phyloP scores from a whole-genome alignment of 2,888 invertebrate genomes.

The Pammene aurita region DNA sequence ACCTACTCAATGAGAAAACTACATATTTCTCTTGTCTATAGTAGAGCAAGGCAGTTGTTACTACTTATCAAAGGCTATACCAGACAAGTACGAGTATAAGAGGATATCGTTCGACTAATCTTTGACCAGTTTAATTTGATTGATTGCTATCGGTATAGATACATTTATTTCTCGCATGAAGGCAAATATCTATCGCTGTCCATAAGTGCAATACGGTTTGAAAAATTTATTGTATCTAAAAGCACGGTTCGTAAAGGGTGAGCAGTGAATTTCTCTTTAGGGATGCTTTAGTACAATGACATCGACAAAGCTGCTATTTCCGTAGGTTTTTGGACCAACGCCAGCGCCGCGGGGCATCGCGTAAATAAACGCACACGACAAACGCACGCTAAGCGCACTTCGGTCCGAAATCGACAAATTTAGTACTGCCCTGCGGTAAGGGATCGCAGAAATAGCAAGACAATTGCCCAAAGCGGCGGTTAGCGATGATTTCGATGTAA shows the following conservation, averaged over 20 bases:
- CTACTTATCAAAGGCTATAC: too few relatives aligned
- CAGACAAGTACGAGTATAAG: too few relatives aligned
- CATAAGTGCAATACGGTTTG: too few relatives aligned
- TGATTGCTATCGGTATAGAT: too few relatives aligned
- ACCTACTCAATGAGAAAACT: too few relatives aligned
- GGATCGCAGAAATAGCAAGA: slow-evolving; percentile 39
- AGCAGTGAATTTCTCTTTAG: slow-evolving; percentile 50
- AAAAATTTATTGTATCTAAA: too few relatives aligned
- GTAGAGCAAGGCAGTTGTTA: too few relatives aligned
- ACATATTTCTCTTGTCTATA: too few relatives aligned
- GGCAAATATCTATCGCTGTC: too few relatives aligned
- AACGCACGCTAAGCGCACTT: slow-evolving; percentile 62
- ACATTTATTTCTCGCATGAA: too few relatives aligned
- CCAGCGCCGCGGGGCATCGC: slow-evolving; percentile 70
- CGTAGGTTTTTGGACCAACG: slow-evolving; percentile 72
- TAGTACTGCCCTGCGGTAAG: slow-evolving; percentile 61
- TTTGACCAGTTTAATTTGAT: too few relatives aligned
- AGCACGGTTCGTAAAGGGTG: slow-evolving; percentile 21
- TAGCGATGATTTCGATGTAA: slow-evolving; percentile 18
- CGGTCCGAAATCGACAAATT: slow-evolving; percentile 64
- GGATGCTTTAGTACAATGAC: slow-evolving; percentile 79
- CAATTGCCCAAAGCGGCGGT: slow-evolving; percentile 5
- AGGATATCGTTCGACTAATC: too few relatives aligned
- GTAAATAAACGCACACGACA: slow-evolving; percentile 78
- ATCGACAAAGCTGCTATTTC: slow-evolving; percentile 78